These are phyloP conservation scores for Pygocentrus nattereri DNA, from an alignment of 2,797 vertebrate species.

Conservation along the genomic window DNA sequence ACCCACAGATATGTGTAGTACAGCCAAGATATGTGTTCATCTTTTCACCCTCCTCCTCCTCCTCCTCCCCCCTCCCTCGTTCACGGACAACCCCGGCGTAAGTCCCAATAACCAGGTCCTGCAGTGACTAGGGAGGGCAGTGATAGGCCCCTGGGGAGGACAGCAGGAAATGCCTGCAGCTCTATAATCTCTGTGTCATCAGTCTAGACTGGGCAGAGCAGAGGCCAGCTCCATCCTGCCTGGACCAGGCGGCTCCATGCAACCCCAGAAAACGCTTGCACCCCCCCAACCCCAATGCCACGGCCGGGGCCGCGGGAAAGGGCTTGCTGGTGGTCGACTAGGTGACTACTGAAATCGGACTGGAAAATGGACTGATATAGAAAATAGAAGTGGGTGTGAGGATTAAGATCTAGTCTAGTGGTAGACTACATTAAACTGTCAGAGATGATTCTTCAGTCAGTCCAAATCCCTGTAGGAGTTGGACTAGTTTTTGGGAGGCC, in stretches of 20 bases:
- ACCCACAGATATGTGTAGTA: conserved; percentile 20
- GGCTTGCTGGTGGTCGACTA: not conserved
- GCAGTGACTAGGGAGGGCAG: conserved; percentile 11
- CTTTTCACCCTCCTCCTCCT: not conserved
- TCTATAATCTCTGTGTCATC: conserved; percentile 79
- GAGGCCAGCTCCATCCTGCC: conserved; percentile 66
- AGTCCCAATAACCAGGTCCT: not conserved
- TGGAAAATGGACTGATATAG: not conserved
- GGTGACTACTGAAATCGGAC: not conserved
- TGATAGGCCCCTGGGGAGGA: conserved; percentile 67
- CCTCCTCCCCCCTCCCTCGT: too few relatives aligned
- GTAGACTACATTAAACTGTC: too few relatives aligned
- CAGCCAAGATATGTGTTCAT: conserved; percentile 11
- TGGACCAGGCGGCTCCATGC: conserved; percentile 45
- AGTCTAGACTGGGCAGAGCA: conserved; percentile 65
- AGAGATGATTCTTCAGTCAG: too few relatives aligned
- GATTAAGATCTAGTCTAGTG: too few relatives aligned
- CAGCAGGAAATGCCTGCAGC: conserved; percentile 79
- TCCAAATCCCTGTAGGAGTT: too few relatives aligned
- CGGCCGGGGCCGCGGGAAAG: not conserved
- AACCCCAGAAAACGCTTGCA: not conserved
- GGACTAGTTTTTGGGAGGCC: too few relatives aligned
- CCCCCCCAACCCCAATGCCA: not conserved
- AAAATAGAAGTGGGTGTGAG: too few relatives aligned
- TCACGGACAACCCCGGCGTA: conserved; percentile 6